These are phyloP conservation scores for Ochropleura plecta DNA, from an alignment of 2,888 invertebrate species.

Conservation along the genomic window DNA sequence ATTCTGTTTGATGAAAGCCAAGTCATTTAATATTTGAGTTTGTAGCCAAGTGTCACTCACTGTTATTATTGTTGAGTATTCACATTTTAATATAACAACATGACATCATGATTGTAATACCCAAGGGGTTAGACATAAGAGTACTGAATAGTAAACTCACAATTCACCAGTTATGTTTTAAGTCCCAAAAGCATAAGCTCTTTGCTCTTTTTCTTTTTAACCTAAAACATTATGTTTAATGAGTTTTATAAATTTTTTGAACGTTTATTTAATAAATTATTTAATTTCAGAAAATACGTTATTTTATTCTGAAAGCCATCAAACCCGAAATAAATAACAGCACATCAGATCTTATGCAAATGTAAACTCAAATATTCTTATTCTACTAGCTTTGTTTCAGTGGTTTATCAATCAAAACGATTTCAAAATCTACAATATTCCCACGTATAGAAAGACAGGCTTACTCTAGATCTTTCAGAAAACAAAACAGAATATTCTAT, in stretches of 20 bases:
- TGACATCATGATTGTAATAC: too few relatives aligned
- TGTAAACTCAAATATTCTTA: not conserved
- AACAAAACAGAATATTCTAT: conserved; percentile 43
- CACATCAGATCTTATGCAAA: not conserved
- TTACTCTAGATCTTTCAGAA: conserved; percentile 6
- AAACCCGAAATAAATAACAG: too few relatives aligned
- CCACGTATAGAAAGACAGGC: not conserved
- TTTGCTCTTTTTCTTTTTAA: too few relatives aligned
- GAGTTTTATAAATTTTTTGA: not conserved
- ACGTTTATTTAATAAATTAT: not conserved
- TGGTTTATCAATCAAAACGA: not conserved
- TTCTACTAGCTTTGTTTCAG: not conserved
- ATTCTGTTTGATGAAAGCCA: conserved; percentile 15
- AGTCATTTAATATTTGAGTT: conserved; percentile 2
- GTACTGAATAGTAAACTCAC: too few relatives aligned
- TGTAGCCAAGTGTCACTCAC: not conserved
- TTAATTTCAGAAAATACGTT: too few relatives aligned
- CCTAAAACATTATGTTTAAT: not conserved
- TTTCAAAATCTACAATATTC: not conserved
- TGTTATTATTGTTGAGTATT: not conserved
- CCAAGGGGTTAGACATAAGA: too few relatives aligned
- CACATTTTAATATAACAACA: not conserved
- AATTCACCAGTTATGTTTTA: too few relatives aligned
- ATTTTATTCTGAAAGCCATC: too few relatives aligned
- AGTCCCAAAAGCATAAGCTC: too few relatives aligned